Evolutionary conservation across 2,888 invertebrate genomes (phyloP), one percentile per base, ranked within the genome.

Genomic region (Choristoneura rosaceana): DNA sequence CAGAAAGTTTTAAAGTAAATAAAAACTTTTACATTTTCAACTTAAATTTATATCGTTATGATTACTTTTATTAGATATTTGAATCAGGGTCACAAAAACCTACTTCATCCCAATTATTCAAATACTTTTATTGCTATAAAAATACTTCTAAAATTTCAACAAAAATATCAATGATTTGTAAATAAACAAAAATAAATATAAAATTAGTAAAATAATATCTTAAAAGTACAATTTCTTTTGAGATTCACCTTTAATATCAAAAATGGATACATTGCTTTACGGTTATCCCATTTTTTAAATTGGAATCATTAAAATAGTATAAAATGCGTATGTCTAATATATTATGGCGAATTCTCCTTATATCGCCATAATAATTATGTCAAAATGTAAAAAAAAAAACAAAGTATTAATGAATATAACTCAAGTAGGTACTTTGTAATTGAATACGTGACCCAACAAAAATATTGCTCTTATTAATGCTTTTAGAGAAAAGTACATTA

Each of bases 161-260:
- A 7, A n/a, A n/a, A n/a, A 47, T n/a, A 47, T n/a, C 47, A 47
- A 47, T 47, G 47, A n/a, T 47, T 47, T n/a, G 47, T n/a, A 47
- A 47, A 47, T 12, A 12, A 47, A 25, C 25, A 25, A 25, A 25
- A 25, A 25, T 25, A 25, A n/a, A n/a, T n/a, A 5, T n/a, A 12
- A 7, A 14, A 47, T 5, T 45, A 47, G n/a, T n/a, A 47, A 14
- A 47, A 47, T n/a, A 47, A 47, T n/a, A n/a, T 5, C 47, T n/a
- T n/a, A 52, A 52, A 52, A 52, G 9, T 15, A 52, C 15, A 52
- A 17, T 47, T 47, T 17, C 17, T 17, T 25, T 52, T 3, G 52
- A 52, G 17, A 52, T 52, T 52, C 52, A 52, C 7, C 8, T 52
- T 52, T 17, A 52, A 52, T 17, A 9, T 52, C 17, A 52, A n/a